Conservation (phyloP, 2,113 vertebrate species). For the Cettia cetti region DNA sequence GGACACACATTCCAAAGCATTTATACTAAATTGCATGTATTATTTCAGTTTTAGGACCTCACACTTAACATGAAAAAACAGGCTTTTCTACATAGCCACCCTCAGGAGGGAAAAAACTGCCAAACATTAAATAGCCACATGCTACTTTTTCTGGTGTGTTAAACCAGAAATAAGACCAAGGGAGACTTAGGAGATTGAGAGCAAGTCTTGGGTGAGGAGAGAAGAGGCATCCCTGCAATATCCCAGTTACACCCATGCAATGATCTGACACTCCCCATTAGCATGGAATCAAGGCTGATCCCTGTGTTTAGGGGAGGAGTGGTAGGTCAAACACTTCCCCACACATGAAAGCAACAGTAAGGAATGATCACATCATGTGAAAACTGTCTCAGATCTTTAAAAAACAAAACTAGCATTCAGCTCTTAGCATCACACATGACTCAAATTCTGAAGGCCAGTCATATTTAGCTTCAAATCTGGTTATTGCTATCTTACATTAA, state of each 20-base stretch:
- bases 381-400: background rate
- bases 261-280: background rate
- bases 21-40: background rate
- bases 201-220: background rate
- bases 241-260: background rate
- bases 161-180: background rate
- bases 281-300: background rate
- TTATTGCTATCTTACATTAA: background rate
- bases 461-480: background rate
- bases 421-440: background rate
- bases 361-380: background rate
- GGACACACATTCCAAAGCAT: background rate
- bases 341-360: background rate
- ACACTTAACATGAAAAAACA: background rate
- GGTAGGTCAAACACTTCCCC: background rate
- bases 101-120: background rate
- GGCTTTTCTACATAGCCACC: background rate
- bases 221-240: background rate
- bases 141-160: background rate
- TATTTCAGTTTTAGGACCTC: background rate
- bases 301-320: background rate
- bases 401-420: background rate
- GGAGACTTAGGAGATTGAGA: background rate
- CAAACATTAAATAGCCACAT: background rate
- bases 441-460: background rate